These are phyloP conservation scores for Lithophane leautieri DNA, from an alignment of 2,888 invertebrate genomes.

Conservation along the genomic window DNA sequence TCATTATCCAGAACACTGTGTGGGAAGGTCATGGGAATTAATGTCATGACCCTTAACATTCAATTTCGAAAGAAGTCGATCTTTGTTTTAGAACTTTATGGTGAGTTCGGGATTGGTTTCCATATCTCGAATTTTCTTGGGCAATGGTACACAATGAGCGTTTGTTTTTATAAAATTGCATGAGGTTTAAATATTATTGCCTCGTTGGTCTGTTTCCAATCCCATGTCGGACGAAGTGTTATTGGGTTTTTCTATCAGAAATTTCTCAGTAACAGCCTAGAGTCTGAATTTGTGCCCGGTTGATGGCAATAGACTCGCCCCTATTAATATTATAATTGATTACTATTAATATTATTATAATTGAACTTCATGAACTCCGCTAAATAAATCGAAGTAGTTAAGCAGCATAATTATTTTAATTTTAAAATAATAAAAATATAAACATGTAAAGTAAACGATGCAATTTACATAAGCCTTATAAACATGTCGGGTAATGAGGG, in stretches of 20 bases:
- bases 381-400: conserved; percentile 10
- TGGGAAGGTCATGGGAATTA: conserved; percentile 59
- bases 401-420: conserved; percentile 18
- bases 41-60: conserved; percentile 45
- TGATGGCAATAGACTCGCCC: too few species aligned
- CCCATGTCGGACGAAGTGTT: too few species aligned
- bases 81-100: conserved; percentile 16
- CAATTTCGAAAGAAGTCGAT: conserved; percentile 40
- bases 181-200: neutral
- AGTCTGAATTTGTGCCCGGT: too few species aligned
- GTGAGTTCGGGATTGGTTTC: neutral
- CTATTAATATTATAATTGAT: too few species aligned
- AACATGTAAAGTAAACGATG: conserved; percentile 8
- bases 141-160: neutral
- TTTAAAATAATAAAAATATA: conserved; percentile 10
- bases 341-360: too few species aligned
- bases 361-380: neutral
- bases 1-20: conserved; percentile 59
- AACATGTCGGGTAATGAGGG: conserved; percentile 11
- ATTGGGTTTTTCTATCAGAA: too few species aligned
- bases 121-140: neutral
- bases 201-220: too few species aligned
- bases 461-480: conserved; percentile 25
- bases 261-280: too few species aligned
- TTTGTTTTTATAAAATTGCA: neutral